Conservation (phyloP, 1,140 invertebrate species). For the Lordiphosa clarofinis region DNA sequence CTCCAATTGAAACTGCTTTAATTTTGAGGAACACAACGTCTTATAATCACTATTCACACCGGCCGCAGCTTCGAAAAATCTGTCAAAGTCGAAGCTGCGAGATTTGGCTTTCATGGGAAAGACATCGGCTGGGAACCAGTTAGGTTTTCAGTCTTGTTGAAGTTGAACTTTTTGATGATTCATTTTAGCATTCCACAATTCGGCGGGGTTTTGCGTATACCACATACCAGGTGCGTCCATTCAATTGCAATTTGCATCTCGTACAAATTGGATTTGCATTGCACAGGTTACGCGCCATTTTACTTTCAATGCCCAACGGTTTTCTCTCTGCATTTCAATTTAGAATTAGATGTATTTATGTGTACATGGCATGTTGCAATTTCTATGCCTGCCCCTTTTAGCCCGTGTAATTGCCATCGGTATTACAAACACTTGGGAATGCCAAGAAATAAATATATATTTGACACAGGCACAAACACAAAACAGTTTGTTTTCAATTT, state of each 20-base stretch:
- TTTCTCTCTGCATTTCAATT: slow-evolving; percentile 29
- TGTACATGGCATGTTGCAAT: slow-evolving; percentile 20
- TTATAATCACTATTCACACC: too few relatives aligned
- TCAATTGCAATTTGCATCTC: neutral
- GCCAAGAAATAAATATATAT: slow-evolving; percentile 40
- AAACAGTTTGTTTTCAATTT: slow-evolving; percentile 28
- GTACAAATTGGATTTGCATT: slow-evolving; percentile 8
- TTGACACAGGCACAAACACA: slow-evolving; percentile 16
- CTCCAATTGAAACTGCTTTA: too few relatives aligned
- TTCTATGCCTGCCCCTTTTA: slow-evolving; percentile 7
- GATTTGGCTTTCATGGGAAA: too few relatives aligned
- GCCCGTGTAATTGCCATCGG: slow-evolving; percentile 57
- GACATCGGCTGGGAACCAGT: too few relatives aligned
- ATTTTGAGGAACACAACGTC: too few relatives aligned
- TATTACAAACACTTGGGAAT: slow-evolving; percentile 51
- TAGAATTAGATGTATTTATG: slow-evolving; percentile 43
- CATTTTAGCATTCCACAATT: too few relatives aligned
- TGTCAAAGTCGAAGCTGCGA: too few relatives aligned
- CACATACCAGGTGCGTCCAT: neutral
- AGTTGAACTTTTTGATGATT: too few relatives aligned
- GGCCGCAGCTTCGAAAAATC: too few relatives aligned
- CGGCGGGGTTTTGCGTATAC: neutral
- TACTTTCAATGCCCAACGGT: slow-evolving; percentile 22
- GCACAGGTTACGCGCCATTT: slow-evolving; percentile 48
- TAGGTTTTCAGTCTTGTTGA: too few relatives aligned